Percentiles rank a stretch among this genome's conserved stretches.
These are phyloP conservation scores for Theristicus caerulescens DNA, from an alignment of 2,113 vertebrate genomes.

Conservation along the genomic window DNA sequence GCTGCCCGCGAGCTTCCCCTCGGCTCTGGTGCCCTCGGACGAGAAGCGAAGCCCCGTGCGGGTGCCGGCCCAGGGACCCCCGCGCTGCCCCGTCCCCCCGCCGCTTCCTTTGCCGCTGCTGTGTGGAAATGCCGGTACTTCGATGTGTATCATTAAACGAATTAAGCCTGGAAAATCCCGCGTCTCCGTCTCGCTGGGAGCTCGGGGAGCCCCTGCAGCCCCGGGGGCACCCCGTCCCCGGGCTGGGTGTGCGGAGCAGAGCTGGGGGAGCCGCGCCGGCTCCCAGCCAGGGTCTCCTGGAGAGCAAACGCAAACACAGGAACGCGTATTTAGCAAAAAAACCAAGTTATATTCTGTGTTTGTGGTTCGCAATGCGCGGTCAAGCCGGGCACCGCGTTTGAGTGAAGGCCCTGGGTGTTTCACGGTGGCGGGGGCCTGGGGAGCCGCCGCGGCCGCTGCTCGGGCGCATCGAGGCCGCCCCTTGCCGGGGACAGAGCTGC, in stretches of 20 bases:
- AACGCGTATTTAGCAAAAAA: not conserved
- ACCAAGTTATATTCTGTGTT: fast-evolving
- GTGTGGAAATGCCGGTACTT: not conserved
- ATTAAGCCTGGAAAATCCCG: not conserved
- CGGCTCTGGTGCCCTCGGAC: fast-evolving
- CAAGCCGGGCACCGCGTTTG: not conserved
- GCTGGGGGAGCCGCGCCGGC: not conserved
- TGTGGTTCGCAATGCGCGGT: not conserved
- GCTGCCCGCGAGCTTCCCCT: not conserved
- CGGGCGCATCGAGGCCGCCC: not conserved
- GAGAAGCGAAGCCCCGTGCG: not conserved
- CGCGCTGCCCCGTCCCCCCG: not conserved
- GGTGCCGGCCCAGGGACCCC: not conserved
- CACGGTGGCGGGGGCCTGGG: not conserved
- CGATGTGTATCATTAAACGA: not conserved
- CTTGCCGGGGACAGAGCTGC: not conserved
- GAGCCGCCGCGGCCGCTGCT: not conserved
- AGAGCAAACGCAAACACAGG: not conserved
- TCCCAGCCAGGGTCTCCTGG: not conserved
- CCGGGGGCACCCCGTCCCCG: not conserved
- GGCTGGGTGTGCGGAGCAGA: not conserved
- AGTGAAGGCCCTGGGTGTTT: not conserved
- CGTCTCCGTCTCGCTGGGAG: not conserved
- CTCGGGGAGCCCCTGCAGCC: not conserved
- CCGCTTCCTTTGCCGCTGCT: not conserved